Base-by-base conservation (phyloP, 1,140 invertebrate species). In the Samia ricini region DNA sequence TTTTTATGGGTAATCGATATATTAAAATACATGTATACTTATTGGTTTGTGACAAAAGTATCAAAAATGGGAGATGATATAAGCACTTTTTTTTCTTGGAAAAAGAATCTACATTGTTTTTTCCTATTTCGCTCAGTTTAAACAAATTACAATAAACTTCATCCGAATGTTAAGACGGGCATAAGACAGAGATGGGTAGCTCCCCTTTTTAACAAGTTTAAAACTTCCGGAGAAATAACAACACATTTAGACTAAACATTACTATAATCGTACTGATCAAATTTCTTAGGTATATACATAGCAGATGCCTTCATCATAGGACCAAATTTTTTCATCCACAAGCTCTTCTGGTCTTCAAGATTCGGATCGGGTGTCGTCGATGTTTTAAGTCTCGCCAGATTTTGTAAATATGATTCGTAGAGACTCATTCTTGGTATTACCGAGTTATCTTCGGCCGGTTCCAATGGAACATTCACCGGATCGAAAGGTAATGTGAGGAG, bases 371-470 rank as follows among this genome's bases (percentile, higher is more conserved):
- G 56, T 0, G 79, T 80, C 0, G 85, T 85, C 0, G 83, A 80
- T 0, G 83, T 84, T 50, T 74, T 85, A 0, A 72, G 61, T 22
- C 51, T 74, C 0, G 73, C 76, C 26, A 85, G 54, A 63, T 76
- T 89, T 33, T 85, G 79, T 4, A 89, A 63, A 60, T 89, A 89
- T 0, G 87, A 83, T 51, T 89, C 87, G 21, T 89, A 89, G 2
- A 89, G 65, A 60, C 83, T 88, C 73, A 89, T 85, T 20, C 81
- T 69, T 22, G 84, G 84, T 61, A 89, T 65, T 12, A 89, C 84
- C 0, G 83, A 83, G 22, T 88, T 89, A 29, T 85, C 77, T 62
- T 83, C 85, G 4, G 79, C 79, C 2, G 87, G 87, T 69, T 88
- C 83, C 48, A 89, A 60, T 5, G 87, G 87, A 5, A 89, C 78